phyloP scores from a whole-genome alignment of 2,797 vertebrate species.

The Muscicapa comitata region DNA sequence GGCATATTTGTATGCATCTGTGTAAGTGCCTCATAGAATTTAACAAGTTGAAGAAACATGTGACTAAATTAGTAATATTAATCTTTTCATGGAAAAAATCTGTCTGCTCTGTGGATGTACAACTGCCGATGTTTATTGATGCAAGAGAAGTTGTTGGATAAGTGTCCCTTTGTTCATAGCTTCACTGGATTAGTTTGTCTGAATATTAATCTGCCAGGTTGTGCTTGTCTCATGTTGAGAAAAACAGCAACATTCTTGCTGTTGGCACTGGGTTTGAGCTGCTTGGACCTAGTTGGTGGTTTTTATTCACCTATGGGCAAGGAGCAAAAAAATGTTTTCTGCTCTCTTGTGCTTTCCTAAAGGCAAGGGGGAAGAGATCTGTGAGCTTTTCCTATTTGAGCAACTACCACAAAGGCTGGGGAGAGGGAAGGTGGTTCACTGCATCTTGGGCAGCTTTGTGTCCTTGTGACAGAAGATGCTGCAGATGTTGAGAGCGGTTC shows the following conservation, averaged over 20 bases:
- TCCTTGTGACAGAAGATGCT: background rate
- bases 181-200: background rate
- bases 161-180: background rate
- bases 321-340: background rate
- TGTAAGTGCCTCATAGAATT: background rate
- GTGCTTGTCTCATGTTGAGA: background rate
- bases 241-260: background rate
- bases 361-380: background rate
- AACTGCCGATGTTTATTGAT: background rate
- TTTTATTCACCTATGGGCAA: background rate
- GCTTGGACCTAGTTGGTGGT: background rate
- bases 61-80: background rate
- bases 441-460: background rate
- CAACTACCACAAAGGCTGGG: rapidly evolving
- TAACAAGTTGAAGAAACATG: background rate
- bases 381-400: background rate
- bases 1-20: slow-evolving; percentile 8
- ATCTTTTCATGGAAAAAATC: background rate
- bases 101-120: background rate
- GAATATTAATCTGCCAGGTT: background rate
- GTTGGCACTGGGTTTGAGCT: background rate
- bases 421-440: background rate
- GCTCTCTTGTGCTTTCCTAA: background rate
- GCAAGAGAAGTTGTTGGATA: background rate
- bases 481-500: background rate